Conservation (phyloP, 2,797 vertebrate species). For the Neoniphon sammara region DNA sequence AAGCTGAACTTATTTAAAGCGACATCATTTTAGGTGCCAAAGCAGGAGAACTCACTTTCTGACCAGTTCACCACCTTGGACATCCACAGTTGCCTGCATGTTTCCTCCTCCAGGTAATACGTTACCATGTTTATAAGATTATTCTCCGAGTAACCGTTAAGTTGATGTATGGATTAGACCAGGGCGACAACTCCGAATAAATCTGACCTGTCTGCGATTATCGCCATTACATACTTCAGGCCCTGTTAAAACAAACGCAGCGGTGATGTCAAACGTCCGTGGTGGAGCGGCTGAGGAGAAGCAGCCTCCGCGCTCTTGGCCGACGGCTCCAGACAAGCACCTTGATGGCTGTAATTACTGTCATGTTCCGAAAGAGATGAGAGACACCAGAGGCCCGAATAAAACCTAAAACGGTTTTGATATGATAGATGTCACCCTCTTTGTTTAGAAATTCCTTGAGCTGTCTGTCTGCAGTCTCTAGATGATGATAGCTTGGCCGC, state of each 20-base stretch:
- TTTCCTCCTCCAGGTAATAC: conserved; percentile 69
- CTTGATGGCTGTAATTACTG: conserved; percentile 98
- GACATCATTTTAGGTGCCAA: conserved; percentile 50
- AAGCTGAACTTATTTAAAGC: conserved; percentile 4
- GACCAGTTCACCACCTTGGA: conserved; percentile 54
- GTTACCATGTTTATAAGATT: conserved; percentile 85
- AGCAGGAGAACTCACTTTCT: conserved; percentile 56
- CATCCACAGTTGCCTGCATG: conserved; percentile 49
- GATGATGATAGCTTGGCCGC: conserved; percentile 57
- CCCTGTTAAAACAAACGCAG: conserved; percentile 92
- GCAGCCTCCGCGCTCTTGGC: conserved; percentile 85
- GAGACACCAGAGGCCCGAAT: conserved; percentile 96
- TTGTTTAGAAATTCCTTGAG: conserved; percentile 95
- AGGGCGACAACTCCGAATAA: conserved; percentile 78
- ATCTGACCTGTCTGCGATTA: conserved; percentile 87
- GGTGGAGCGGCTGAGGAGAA: conserved; percentile 84
- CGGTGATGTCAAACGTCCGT: conserved; percentile 86
- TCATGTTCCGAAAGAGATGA: conserved; percentile 93
- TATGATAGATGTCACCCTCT: conserved; percentile 94
- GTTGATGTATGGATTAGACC: conserved; percentile 85
- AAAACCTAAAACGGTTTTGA: conserved; percentile 98
- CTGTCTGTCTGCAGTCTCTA: conserved; percentile 83
- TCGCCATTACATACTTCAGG: conserved; percentile 92
- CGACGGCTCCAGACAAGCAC: conserved; percentile 89
- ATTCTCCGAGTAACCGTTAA: conserved; percentile 85